These are phyloP conservation scores for Pterocles gutturalis DNA, from an alignment of 2,113 vertebrate genomes.

Conservation along the genomic window DNA sequence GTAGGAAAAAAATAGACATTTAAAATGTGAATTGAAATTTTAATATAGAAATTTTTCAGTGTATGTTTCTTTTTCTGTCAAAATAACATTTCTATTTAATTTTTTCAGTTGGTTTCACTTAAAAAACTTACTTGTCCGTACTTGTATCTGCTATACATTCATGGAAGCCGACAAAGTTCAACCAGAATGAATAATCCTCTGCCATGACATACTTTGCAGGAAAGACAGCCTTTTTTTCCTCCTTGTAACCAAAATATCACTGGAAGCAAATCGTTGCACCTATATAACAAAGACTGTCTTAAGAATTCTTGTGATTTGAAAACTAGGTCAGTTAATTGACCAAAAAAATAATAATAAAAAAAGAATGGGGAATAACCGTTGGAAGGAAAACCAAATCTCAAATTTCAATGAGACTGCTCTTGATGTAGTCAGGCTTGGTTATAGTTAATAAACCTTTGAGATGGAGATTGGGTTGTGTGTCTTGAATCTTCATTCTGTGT, in stretches of 20 bases:
- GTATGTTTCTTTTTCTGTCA: background rate
- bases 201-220: background rate
- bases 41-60: background rate
- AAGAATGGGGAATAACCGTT: background rate
- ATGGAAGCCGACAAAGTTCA: background rate
- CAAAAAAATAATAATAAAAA: background rate
- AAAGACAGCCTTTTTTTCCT: background rate
- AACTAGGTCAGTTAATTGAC: constrained; percentile 37
- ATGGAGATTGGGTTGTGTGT: constrained; percentile 53
- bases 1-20: background rate
- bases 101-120: background rate
- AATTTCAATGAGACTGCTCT: background rate
- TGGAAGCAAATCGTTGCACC: background rate
- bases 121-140: background rate
- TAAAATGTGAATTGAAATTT: background rate
- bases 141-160: background rate
- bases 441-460: constrained; percentile 52
- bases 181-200: background rate
- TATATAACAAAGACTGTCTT: background rate
- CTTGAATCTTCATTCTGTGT: constrained; percentile 37
- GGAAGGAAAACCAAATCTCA: background rate
- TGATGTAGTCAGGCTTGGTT: constrained; percentile 3
- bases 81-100: background rate
- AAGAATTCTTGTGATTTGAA: background rate
- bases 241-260: background rate